These are phyloP conservation scores for Aspidiotus destructor DNA, from an alignment of 2,888 invertebrate species.

Conservation along the genomic window DNA sequence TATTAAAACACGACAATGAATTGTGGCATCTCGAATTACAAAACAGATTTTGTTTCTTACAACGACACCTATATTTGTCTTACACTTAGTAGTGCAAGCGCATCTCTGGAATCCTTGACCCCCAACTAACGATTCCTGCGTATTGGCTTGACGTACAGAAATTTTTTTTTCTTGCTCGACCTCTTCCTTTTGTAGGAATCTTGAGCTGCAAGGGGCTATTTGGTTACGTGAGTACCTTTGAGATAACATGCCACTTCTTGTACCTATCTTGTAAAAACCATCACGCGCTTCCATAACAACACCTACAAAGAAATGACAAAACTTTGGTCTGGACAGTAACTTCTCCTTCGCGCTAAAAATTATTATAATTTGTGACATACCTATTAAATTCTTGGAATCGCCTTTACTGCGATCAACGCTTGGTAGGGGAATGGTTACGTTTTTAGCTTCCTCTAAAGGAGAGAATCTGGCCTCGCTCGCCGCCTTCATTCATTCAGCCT, in stretches of 20 bases:
- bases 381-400: background rate
- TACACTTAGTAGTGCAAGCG: conserved; percentile 12
- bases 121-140: conserved; percentile 20
- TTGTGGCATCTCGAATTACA: conserved; percentile 13
- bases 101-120: conserved; percentile 22
- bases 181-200: background rate
- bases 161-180: conserved; percentile 3
- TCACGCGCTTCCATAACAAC: background rate
- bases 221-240: background rate
- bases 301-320: no score
- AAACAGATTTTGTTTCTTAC: conserved; percentile 8
- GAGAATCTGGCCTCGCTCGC: background rate
- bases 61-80: conserved; percentile 7
- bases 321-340: no score
- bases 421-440: background rate
- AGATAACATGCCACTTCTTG: background rate
- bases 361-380: background rate
- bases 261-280: background rate
- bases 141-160: conserved; percentile 10
- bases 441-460: background rate
- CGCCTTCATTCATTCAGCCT: background rate
- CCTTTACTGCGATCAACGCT: background rate
- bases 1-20: conserved; percentile 16
- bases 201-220: background rate
- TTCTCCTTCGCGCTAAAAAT: background rate